phyloP scores from a whole-genome alignment of 2,888 invertebrate species.

The Cantharis flavilabris region DNA sequence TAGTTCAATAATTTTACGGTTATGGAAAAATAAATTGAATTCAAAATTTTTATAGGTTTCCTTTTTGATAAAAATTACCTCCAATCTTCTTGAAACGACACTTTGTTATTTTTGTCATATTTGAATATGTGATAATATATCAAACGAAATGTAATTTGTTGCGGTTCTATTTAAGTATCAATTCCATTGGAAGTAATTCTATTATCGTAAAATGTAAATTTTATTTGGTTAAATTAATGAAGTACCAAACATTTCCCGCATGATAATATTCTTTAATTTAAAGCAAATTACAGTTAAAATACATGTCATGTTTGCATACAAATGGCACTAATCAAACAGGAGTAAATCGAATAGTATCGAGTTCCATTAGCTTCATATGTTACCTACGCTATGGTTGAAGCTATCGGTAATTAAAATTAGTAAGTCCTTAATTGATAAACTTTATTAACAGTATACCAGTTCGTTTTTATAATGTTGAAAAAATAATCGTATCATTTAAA shows the following conservation, averaged over 20 bases:
- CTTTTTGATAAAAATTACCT: conserved; percentile 6
- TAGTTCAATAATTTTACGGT: conserved; percentile 30
- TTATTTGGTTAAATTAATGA: not conserved
- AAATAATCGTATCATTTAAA: not conserved
- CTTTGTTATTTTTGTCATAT: not conserved
- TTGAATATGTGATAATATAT: not conserved
- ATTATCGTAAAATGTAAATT: not conserved
- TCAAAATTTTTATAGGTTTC: conserved; percentile 18
- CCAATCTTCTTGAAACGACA: not conserved
- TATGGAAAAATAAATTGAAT: conserved; percentile 28
- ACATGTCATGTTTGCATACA: conserved; percentile 10
- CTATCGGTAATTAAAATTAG: conserved; percentile 28
- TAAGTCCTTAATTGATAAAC: conserved; percentile 4
- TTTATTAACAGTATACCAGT: not conserved
- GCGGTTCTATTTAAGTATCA: not conserved
- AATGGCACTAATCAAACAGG: conserved; percentile 11
- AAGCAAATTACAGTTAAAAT: conserved; percentile 9
- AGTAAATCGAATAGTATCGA: conserved; percentile 15
- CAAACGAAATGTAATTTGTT: not conserved
- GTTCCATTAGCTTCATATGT: conserved; percentile 28
- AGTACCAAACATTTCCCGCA: not conserved
- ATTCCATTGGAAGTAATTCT: not conserved
- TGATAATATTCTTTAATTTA: conserved; percentile 1
- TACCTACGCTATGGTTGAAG: conserved; percentile 17
- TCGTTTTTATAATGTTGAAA: not conserved